Conservation (phyloP, 2,888 invertebrate species). For the Nasonia oneida region DNA sequence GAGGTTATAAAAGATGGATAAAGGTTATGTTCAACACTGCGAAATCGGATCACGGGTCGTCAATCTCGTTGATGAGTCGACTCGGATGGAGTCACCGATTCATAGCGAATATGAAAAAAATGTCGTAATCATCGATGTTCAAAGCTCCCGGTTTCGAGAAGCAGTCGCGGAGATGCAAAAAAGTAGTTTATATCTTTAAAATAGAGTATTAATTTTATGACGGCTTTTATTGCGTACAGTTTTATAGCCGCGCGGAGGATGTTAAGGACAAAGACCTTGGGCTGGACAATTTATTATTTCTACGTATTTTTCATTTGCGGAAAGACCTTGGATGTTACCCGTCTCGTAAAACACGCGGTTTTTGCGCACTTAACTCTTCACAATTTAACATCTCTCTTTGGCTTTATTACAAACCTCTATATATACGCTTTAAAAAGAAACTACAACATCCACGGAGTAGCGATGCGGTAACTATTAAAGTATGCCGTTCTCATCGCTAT, state of each 20-base stretch:
- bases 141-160: constrained; percentile 9
- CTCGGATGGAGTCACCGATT: not conserved
- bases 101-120: constrained; percentile 27
- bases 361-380: constrained; percentile 51
- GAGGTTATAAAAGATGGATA: no score
- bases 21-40: no score
- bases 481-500: not conserved
- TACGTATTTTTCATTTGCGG: constrained; percentile 61
- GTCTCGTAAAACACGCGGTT: constrained; percentile 50
- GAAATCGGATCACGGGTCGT: not conserved
- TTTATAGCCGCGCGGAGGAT: constrained; percentile 52
- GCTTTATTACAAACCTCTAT: constrained; percentile 36
- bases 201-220: constrained; percentile 59
- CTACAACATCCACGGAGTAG: not conserved
- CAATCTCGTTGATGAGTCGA: not conserved
- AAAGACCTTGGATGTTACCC: constrained; percentile 54
- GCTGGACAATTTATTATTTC: constrained; percentile 60
- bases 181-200: constrained; percentile 57
- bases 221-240: constrained; percentile 53
- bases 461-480: constrained; percentile 18
- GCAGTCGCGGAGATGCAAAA: constrained; percentile 21
- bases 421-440: constrained; percentile 25
- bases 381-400: constrained; percentile 47
- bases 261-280: constrained; percentile 61
- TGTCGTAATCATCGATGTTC: not conserved